Conservation (phyloP, 2,888 invertebrate species). For the Harpagoxenus sublaevis region DNA sequence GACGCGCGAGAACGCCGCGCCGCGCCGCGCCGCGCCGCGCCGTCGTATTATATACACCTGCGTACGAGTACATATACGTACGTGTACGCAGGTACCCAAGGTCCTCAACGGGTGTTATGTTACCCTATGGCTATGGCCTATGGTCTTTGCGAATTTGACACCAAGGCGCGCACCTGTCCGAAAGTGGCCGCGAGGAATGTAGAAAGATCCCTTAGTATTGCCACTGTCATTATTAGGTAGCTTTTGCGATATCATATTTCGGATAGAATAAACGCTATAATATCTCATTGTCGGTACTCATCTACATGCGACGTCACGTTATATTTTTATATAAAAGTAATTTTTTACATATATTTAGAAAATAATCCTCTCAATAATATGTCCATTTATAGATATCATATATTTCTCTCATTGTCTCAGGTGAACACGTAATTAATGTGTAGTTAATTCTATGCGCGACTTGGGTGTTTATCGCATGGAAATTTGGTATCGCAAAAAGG, state of each 20-base stretch:
- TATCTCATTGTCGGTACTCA: background rate
- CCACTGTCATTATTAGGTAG: background rate
- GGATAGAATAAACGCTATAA: background rate
- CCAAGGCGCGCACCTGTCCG: constrained; percentile 53
- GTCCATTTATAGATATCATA: background rate
- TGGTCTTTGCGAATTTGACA: constrained; percentile 46
- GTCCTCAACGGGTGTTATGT: constrained; percentile 77
- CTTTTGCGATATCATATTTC: background rate
- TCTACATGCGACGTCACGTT: background rate
- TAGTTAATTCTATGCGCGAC: background rate
- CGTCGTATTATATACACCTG: constrained; percentile 5
- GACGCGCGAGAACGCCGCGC: constrained; percentile 71
- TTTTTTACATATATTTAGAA: too few relatives aligned
- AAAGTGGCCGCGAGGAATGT: constrained; percentile 26
- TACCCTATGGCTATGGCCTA: constrained; percentile 63
- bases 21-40: constrained; percentile 49
- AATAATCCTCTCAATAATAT: background rate
- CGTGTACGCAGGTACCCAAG: constrained; percentile 81
- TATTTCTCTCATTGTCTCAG: background rate
- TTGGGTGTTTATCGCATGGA: background rate
- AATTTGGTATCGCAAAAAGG: background rate
- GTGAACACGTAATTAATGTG: background rate
- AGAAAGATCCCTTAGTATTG: background rate
- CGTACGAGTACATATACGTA: background rate
- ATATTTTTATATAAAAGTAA: too few relatives aligned